Percentiles rank a stretch among this genome's conserved stretches.
Conservation (phyloP, 37 sponge, comb jelly and placozoan species). For the Dysidea cf. avara region DNA sequence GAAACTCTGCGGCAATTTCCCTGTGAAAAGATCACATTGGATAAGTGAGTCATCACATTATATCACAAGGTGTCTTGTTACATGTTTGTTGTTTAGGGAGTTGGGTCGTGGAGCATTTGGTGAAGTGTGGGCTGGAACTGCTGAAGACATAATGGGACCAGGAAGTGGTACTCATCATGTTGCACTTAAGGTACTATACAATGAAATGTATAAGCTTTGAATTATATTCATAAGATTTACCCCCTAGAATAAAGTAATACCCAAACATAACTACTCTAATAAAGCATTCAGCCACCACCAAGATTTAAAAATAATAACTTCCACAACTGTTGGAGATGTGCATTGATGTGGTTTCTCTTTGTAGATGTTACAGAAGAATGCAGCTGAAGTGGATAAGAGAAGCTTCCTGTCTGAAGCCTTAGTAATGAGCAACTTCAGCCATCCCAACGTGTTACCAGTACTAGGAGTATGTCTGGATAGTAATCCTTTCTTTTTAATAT, state of each 20-base stretch:
- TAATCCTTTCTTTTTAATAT: slow-evolving; percentile 77
- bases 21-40: too few relatives aligned
- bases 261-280: too few relatives aligned
- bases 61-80: too few relatives aligned
- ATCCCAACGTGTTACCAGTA: slow-evolving; percentile 71
- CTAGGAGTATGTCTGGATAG: slow-evolving; percentile 80
- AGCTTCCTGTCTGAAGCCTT: slow-evolving; percentile 77
- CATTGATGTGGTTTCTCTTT: too few relatives aligned
- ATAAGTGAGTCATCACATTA: too few relatives aligned
- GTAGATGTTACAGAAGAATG: slow-evolving; percentile 64
- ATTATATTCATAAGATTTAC: too few relatives aligned
- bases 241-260: too few relatives aligned
- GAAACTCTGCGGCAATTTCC: too few relatives aligned
- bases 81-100: slow-evolving; percentile 11
- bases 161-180: slow-evolving; percentile 62
- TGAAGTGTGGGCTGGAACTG: slow-evolving; percentile 71
- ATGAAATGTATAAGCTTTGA: too few relatives aligned
- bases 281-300: too few relatives aligned
- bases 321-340: too few relatives aligned
- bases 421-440: slow-evolving; percentile 80
- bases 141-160: slow-evolving; percentile 41
- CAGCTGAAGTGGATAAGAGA: slow-evolving; percentile 51
- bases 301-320: too few relatives aligned
- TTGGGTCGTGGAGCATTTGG: slow-evolving; percentile 78
- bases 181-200: slow-evolving; percentile 78